A percentile compares a stretch with the other conserved stretches of the same genome.
phyloP scores from a whole-genome alignment of 2,797 vertebrate species.

The Heteromormyrus szaboi region DNA sequence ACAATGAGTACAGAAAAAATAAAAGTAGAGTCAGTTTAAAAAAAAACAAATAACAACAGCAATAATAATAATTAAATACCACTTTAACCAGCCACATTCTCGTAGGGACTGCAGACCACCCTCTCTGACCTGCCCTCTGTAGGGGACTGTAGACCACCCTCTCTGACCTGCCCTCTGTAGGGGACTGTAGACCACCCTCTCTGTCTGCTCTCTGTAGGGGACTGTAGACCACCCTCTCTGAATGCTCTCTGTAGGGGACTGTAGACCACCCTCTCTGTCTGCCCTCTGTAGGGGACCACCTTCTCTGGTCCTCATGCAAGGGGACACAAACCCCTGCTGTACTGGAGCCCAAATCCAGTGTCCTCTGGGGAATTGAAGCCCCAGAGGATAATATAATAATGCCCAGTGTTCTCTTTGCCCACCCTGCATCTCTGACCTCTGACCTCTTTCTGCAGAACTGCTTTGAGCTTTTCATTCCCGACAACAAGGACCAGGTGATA shows the following conservation, averaged over 20 bases:
- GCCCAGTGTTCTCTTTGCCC: neutral
- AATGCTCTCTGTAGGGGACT: too few species aligned
- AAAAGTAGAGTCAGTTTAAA: neutral
- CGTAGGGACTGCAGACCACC: neutral
- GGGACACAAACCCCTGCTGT: neutral
- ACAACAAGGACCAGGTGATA: slow-evolving; percentile 96
- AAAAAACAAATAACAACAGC: neutral
- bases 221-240: too few species aligned
- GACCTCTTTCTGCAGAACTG: slow-evolving; percentile 72
- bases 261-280: neutral
- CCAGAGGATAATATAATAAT: neutral
- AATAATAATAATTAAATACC: neutral
- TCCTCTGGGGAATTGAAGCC: neutral
- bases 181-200: too few species aligned
- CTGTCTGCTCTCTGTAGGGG: too few species aligned
- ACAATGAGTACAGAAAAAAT: neutral
- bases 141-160: too few species aligned
- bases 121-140: too few species aligned
- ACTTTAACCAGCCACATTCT: neutral
- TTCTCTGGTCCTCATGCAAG: neutral
- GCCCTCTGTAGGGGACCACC: neutral
- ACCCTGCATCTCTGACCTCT: neutral
- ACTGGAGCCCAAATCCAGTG: neutral
- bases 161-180: too few species aligned
- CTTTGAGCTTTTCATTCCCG: slow-evolving; percentile 94